These are phyloP conservation scores for Raja brachyura DNA, from an alignment of 2,113 vertebrate genomes.

Conservation along the genomic window DNA sequence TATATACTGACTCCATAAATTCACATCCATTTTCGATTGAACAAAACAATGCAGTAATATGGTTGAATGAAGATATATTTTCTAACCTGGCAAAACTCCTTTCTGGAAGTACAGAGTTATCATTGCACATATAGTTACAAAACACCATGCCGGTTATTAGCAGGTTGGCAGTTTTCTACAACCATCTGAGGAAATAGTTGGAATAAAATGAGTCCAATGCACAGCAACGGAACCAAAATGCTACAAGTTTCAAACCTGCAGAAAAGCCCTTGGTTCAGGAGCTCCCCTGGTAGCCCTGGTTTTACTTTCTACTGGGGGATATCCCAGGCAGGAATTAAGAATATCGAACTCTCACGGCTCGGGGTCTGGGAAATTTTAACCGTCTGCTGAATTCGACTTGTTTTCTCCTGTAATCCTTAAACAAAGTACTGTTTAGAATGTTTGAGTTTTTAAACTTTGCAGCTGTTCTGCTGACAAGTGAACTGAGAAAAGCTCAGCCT, in stretches of 20 bases:
- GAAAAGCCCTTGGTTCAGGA: neutral
- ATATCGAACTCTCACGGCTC: neutral
- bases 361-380: slow-evolving; percentile 4
- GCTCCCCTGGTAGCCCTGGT: neutral
- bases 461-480: slow-evolving; percentile 33
- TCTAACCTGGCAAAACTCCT: neutral
- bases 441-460: slow-evolving; percentile 15
- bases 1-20: neutral
- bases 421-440: slow-evolving; percentile 26
- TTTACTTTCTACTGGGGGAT: neutral
- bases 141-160: neutral
- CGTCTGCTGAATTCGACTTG: neutral
- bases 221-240: neutral
- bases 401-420: neutral
- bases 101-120: neutral
- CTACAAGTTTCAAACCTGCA: neutral
- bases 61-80: neutral
- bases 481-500: slow-evolving; percentile 8
- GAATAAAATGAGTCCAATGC: neutral
- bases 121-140: neutral
- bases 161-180: neutral
- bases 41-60: neutral
- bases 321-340: neutral
- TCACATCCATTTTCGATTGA: neutral
- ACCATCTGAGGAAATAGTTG: neutral